phyloP scores from a whole-genome alignment of 2,113 vertebrate species.

The Mirza zaza region DNA sequence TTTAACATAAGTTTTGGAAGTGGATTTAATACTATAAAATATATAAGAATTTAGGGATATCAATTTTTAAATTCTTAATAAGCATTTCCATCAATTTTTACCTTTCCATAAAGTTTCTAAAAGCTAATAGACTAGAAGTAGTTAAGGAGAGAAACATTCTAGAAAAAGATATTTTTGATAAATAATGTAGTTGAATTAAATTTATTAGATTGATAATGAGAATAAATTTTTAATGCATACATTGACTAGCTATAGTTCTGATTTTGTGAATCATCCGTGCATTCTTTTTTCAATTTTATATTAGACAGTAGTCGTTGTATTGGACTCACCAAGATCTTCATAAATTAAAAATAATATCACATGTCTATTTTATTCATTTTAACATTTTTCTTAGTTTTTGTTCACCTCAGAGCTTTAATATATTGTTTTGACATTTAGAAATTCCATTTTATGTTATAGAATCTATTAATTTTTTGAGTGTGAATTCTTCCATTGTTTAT shows the following conservation, averaged over 20 bases:
- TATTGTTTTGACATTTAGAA: background rate
- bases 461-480: background rate
- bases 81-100: background rate
- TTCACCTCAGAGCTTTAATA: background rate
- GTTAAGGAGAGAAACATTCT: background rate
- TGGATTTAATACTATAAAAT: background rate
- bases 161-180: background rate
- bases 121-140: background rate
- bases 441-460: conserved; percentile 7
- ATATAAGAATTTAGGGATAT: background rate
- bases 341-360: background rate
- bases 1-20: background rate
- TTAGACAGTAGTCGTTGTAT: background rate
- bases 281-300: background rate
- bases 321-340: background rate
- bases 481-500: background rate
- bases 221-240: background rate
- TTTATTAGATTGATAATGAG: background rate
- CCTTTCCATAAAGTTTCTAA: background rate
- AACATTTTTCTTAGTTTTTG: conserved; percentile 4
- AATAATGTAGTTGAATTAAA: background rate
- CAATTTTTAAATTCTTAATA: background rate
- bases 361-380: background rate
- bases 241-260: background rate
- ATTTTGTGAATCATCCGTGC: background rate